These are phyloP conservation scores for Pentalonia nigronervosa DNA, from an alignment of 1,140 invertebrate genomes.

Conservation along the genomic window DNA sequence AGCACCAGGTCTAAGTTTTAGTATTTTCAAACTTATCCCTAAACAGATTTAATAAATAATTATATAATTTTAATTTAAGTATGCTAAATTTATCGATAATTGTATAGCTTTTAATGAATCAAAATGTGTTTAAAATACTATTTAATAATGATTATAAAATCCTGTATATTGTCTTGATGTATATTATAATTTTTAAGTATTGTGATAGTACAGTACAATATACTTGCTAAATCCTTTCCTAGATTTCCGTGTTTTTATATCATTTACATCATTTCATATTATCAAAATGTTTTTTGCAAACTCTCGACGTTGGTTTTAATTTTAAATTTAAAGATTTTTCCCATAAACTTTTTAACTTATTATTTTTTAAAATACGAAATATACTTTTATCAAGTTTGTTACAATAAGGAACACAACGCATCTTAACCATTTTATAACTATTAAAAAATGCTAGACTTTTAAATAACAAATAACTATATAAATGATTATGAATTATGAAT, in stretches of 20 bases:
- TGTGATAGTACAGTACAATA: background rate
- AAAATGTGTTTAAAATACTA: background rate
- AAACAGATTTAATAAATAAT: background rate
- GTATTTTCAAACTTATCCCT: constrained; percentile 19
- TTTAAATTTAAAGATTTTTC: background rate
- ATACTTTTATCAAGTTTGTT: background rate
- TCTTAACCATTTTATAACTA: too few species aligned
- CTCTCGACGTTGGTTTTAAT: background rate
- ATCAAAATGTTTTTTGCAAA: background rate
- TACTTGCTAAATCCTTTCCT: background rate
- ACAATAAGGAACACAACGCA: too few species aligned
- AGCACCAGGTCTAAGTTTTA: background rate
- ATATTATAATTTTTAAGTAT: background rate
- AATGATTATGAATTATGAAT: too few species aligned
- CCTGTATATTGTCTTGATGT: background rate
- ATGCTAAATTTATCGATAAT: background rate
- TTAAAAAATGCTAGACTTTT: too few species aligned
- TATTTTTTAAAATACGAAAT: background rate
- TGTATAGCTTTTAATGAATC: background rate
- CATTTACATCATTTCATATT: too few species aligned
- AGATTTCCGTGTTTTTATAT: background rate
- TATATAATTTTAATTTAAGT: too few species aligned
- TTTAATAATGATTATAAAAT: too few species aligned
- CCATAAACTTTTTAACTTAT: background rate
- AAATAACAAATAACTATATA: too few species aligned